These are phyloP conservation scores for Bubo bubo DNA, from an alignment of 2,113 vertebrate genomes.

Conservation along the genomic window DNA sequence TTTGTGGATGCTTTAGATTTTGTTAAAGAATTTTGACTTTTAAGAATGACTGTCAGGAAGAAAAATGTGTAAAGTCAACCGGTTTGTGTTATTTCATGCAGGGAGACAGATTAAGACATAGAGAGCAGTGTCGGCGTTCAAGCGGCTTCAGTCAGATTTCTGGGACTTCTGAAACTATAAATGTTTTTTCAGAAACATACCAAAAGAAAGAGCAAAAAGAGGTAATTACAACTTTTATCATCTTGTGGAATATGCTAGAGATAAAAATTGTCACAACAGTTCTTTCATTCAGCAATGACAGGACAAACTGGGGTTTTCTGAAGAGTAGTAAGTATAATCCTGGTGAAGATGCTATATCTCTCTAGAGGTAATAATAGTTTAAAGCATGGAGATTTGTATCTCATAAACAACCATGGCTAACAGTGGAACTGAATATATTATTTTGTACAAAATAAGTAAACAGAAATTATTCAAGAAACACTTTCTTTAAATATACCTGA, in stretches of 20 bases:
- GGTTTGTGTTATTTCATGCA: neutral
- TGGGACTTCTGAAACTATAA: neutral
- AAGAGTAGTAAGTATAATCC: neutral
- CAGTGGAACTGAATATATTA: neutral
- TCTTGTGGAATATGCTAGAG: neutral
- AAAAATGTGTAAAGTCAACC: neutral
- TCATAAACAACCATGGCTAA: neutral
- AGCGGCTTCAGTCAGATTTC: neutral
- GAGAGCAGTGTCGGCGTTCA: neutral
- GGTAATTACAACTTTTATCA: neutral
- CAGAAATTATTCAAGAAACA: neutral
- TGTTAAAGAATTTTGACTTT: neutral
- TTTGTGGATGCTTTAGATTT: neutral
- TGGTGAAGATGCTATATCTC: neutral
- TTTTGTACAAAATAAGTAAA: neutral
- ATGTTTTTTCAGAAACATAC: neutral
- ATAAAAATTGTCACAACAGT: neutral
- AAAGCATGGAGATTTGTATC: neutral
- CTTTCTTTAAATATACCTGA: neutral
- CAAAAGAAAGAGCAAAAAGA: constrained; percentile 4
- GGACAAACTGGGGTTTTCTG: neutral
- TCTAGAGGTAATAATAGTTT: neutral
- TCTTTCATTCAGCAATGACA: neutral
- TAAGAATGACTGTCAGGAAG: neutral
- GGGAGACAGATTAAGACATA: neutral